Evolutionary conservation across 30 jellyfish, hydroid and myxozoan genomes (phyloP), one percentile per base, ranked within the genome.

Genomic region (Rhopilema esculentum): DNA sequence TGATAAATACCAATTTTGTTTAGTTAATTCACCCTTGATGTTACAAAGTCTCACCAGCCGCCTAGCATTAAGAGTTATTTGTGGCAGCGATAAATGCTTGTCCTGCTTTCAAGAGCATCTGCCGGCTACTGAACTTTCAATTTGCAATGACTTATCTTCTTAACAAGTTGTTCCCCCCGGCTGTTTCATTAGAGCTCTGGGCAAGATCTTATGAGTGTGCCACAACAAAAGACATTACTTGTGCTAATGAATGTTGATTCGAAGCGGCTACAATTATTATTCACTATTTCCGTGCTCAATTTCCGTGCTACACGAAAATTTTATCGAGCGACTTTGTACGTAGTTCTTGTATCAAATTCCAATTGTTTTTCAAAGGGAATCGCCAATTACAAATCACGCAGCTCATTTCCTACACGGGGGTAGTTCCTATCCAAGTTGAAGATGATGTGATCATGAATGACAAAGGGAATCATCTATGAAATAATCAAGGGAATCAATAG

Each of bases 261-360:
- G 72, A 24, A 28, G 88, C 94, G 84, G 88, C 88, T 74, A 82
- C 68, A 65, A 48, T 24, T 53, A 26, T 71, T 53, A 33, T 23
- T 72, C 67, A 66, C 24, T 15, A 29, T 32, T 48, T 67, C 57
- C 57, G 57, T 40, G 57, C 57, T 12, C 33, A 64, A n/a, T 65
- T 66, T 64, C 82, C 90, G 90, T 80, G 90, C 82, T 63, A 80
- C 82, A 80, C 90, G 90, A 80, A 65, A 9, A 29, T 80, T 28
- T 40, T 12, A 2, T 40, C 26, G 18, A 20, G 33, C 15, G 28
- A 64, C 67, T 67, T 17, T 48, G 22, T 23, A 30, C 70, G 21
- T 71, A 21, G 12, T 79, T 50, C 20, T 16, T n/a, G 82, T 80
- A 80, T 80, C 90, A 31, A 20, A 65, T 64, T 66, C 32, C 82